phyloP scores from a whole-genome alignment of 2,797 vertebrate species.

The Sebastes minor region DNA sequence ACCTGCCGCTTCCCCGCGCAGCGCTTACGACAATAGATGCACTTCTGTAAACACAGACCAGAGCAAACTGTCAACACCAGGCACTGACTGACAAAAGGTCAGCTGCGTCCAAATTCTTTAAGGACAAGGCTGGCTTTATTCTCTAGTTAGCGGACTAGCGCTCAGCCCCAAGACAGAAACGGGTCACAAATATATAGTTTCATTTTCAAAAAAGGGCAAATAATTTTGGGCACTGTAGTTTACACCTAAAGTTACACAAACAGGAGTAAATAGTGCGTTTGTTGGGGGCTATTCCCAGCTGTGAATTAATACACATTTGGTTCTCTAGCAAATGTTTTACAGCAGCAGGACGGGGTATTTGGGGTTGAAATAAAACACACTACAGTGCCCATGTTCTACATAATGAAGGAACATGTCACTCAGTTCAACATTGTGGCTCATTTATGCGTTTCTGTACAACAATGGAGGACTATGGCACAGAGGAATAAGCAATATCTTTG shows the following conservation, averaged over 20 bases:
- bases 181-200: background rate
- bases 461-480: background rate
- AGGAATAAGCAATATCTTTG: background rate
- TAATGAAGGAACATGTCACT: background rate
- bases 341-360: background rate
- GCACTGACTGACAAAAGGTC: background rate
- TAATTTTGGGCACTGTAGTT: background rate
- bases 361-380: background rate
- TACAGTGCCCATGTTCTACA: background rate
- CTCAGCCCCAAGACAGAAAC: background rate
- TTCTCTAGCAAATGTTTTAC: background rate
- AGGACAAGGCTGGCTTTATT: background rate
- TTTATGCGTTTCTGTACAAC: background rate
- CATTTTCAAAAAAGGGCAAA: background rate
- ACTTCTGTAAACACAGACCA: slow-evolving; percentile 78
- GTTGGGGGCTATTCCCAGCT: background rate
- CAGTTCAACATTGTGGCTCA: background rate
- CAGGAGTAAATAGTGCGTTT: background rate
- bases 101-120: background rate
- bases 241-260: background rate
- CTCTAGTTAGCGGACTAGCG: background rate
- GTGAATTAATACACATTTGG: background rate
- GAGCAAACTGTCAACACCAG: slow-evolving; percentile 42
- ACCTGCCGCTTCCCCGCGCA: slow-evolving; percentile 84
- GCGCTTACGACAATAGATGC: slow-evolving; percentile 85